Percentiles rank a stretch among this genome's conserved stretches.
Evolutionary conservation across 2,888 invertebrate species (phyloP).

Genomic region (Aleiodes testaceus): DNA sequence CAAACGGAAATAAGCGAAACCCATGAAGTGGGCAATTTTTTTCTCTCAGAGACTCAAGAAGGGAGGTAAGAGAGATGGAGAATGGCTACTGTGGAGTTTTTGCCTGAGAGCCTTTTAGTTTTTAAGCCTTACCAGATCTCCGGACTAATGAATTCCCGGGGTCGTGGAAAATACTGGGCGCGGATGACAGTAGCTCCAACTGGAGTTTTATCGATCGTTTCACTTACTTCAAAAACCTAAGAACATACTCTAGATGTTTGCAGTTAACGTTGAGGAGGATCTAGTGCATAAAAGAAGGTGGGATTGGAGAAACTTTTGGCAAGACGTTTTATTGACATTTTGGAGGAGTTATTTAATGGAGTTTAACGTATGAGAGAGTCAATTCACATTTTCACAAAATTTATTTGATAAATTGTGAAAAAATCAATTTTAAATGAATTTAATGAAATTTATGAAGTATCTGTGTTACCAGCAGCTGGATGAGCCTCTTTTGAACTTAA

Average conservation of each 20-base stretch:
- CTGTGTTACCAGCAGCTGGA: too few species aligned
- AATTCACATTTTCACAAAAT: too few species aligned
- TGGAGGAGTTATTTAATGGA: too few species aligned
- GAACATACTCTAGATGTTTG: too few species aligned
- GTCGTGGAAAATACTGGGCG: slow-evolving; percentile 11
- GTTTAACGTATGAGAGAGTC: too few species aligned
- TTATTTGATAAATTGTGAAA: too few species aligned
- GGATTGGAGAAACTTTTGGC: background rate
- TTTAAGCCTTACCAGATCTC: slow-evolving; percentile 64
- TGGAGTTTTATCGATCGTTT: slow-evolving; percentile 37
- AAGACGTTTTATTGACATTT: background rate
- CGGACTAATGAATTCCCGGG: slow-evolving; percentile 66
- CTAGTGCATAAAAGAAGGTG: slow-evolving; percentile 17
- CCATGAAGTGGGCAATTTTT: slow-evolving; percentile 22
- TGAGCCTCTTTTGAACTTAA: too few species aligned
- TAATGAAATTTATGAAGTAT: too few species aligned
- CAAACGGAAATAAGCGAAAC: slow-evolving; percentile 41
- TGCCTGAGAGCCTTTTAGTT: slow-evolving; percentile 70
- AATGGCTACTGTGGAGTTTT: slow-evolving; percentile 58
- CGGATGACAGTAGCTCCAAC: slow-evolving; percentile 32
- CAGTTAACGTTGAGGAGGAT: slow-evolving; percentile 24
- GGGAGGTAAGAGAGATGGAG: slow-evolving; percentile 44
- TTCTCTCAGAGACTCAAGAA: slow-evolving; percentile 1
- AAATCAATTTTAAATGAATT: too few species aligned
- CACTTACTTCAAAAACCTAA: background rate